Evolutionary conservation across 37 sponge, comb jelly and placozoan species (phyloP), one percentile per base, ranked within the genome.

Genomic region (Diacarnus erythraeanus): DNA sequence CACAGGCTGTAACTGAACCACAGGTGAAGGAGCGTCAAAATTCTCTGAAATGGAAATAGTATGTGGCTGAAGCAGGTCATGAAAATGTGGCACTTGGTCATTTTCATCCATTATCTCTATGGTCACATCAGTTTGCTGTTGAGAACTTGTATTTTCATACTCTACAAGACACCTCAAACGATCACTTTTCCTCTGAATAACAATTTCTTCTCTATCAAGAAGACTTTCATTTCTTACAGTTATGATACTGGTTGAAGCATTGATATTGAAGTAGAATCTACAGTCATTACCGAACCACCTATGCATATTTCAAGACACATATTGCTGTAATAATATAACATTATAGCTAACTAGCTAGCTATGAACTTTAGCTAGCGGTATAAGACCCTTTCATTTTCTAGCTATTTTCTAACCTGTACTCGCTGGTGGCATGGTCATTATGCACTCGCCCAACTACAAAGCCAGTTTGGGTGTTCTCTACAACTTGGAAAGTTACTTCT

Each of bases 181-280:
- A 68, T 87, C 85, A 37, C 23, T 44, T 22, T 64, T 3, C n/a
- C 31, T 41, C 17, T 54, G 77, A 0, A 25, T 25, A 0, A 78
- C 59, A 17, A 92, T 63, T 3, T 22, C 59, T 43, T 92, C 93
- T 60, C 93, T 60, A 69, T 92, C 93, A 17, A 92, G 51, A 5
- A 51, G 60, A 1, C 42, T 61, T 18, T 35, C 64, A 15, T 59
- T 60, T 71, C 37, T 77, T 20, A 72, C 39, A 12, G 73, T 26
- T 71, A 74, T 74, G 40, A 59, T 25, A 42, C 79, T 79, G 21
- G 69, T 33, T 31, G 69, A 1, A 6, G 43, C 17, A 68, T 79
- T 38, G 31, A 79, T 67, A 17, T 42, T 54, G 69, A 79, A 79
- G 69, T 47, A 69, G n/a, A 5, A 0, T 0, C 23, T 10, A 54